These are phyloP conservation scores for Seira ritae DNA, from an alignment of 2,888 invertebrate genomes.

Conservation along the genomic window DNA sequence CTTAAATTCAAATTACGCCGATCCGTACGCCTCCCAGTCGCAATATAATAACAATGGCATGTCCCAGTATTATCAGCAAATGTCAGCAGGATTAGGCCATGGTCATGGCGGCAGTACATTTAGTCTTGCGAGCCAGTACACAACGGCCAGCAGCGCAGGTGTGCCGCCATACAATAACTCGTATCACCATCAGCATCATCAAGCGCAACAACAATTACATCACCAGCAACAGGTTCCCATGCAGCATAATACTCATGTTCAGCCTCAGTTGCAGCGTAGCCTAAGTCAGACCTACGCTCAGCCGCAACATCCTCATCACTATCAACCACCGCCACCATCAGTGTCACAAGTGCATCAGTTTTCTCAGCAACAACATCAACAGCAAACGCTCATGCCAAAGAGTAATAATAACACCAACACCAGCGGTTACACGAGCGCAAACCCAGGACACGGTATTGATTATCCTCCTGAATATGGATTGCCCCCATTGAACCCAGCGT, in stretches of 20 bases:
- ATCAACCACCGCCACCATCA: constrained; percentile 36
- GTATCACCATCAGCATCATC: constrained; percentile 39
- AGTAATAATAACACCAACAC: constrained; percentile 38
- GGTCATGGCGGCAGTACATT: constrained; percentile 61
- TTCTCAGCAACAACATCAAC: constrained; percentile 48
- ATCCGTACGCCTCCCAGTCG: constrained; percentile 56
- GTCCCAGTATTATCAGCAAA: constrained; percentile 59
- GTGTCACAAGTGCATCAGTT: constrained; percentile 62
- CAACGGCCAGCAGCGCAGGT: constrained; percentile 58
- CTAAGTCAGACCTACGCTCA: constrained; percentile 52
- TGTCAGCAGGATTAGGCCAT: constrained; percentile 52
- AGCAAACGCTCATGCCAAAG: constrained; percentile 41
- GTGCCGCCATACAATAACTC: constrained; percentile 44
- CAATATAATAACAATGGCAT: constrained; percentile 32
- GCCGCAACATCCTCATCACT: constrained; percentile 39
- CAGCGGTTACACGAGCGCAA: constrained; percentile 8
- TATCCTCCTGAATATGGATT: constrained; percentile 69
- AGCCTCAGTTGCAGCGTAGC: constrained; percentile 57
- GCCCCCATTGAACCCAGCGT: constrained; percentile 62
- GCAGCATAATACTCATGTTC: constrained; percentile 39
- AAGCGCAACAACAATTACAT: constrained; percentile 20
- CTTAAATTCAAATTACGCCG: constrained; percentile 66
- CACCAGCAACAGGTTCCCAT: constrained; percentile 43
- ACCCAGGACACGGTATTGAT: constrained; percentile 39
- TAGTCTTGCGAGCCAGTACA: constrained; percentile 59